Percentiles rank a stretch among this genome's conserved stretches.
Evolutionary conservation across 2,888 invertebrate species (phyloP).

Genomic region (Orgyia antiqua): DNA sequence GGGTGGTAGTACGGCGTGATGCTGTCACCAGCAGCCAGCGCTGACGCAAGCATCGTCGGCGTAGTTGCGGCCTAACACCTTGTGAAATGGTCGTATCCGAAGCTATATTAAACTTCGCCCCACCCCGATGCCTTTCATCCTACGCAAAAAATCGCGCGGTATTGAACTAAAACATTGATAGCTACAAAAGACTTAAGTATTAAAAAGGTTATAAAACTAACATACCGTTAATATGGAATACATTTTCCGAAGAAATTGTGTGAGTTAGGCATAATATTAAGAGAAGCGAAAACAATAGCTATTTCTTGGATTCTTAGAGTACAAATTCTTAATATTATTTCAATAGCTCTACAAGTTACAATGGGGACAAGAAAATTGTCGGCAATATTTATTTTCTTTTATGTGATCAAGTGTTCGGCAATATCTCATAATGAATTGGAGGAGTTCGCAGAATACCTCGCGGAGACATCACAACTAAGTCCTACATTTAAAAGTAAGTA

Average conservation of each 20-base stretch:
- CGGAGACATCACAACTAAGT: slow-evolving; percentile 61
- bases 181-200: slow-evolving; percentile 7
- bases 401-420: slow-evolving; percentile 49
- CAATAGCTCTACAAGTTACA: slow-evolving; percentile 18
- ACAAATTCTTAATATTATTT: slow-evolving; percentile 1
- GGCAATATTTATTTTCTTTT: slow-evolving; percentile 42
- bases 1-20: slow-evolving; percentile 31
- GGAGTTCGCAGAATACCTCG: slow-evolving; percentile 61
- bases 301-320: slow-evolving; percentile 26
- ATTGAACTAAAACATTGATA: slow-evolving; percentile 29
- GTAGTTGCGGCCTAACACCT: slow-evolving; percentile 63
- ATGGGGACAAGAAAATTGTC: slow-evolving; percentile 47
- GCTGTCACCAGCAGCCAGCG: slow-evolving; percentile 33
- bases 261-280: slow-evolving; percentile 29
- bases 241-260: slow-evolving; percentile 33
- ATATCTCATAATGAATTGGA: slow-evolving; percentile 58
- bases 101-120: slow-evolving; percentile 70
- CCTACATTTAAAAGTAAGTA: slow-evolving; percentile 66
- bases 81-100: slow-evolving; percentile 75
- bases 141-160: slow-evolving; percentile 52
- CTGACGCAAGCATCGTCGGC: slow-evolving; percentile 55
- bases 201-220: slow-evolving; percentile 31
- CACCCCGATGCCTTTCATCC: slow-evolving; percentile 63
- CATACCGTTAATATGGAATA: slow-evolving; percentile 52
- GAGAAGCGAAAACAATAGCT: slow-evolving; percentile 23